Conservation (phyloP, 2,113 vertebrate species). For the Scophthalmus maximus region DNA sequence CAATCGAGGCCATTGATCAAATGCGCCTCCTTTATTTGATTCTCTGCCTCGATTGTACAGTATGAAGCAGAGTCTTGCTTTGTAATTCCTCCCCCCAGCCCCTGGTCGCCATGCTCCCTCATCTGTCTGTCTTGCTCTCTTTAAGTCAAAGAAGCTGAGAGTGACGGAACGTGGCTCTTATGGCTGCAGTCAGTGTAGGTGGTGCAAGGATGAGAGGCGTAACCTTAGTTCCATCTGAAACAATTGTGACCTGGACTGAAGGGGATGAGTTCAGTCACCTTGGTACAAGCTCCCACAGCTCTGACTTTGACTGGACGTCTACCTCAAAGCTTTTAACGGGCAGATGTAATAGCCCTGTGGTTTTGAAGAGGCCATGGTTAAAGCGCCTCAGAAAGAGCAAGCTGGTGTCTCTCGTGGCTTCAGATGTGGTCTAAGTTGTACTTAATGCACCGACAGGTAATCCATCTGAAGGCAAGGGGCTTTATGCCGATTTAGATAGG, state of each 20-base stretch:
- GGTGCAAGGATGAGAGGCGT: background rate
- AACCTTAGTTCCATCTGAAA: conserved; percentile 29
- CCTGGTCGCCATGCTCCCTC: background rate
- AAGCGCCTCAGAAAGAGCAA: conserved; percentile 69
- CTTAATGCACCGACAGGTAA: conserved; percentile 83
- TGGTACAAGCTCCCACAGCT: conserved; percentile 55
- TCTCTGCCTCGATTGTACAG: conserved; percentile 28
- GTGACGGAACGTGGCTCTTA: conserved; percentile 18
- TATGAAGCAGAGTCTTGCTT: conserved; percentile 24
- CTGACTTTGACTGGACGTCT: conserved; percentile 74
- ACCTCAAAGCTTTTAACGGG: conserved; percentile 81
- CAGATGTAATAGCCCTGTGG: conserved; percentile 80
- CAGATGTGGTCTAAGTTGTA: conserved; percentile 79
- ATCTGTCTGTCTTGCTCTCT: background rate
- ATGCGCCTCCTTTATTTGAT: conserved; percentile 57
- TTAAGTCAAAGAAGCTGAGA: background rate
- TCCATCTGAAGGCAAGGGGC: conserved; percentile 78
- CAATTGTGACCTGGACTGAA: conserved; percentile 40
- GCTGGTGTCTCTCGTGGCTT: conserved; percentile 76
- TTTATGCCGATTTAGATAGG: conserved; percentile 77
- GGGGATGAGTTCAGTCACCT: conserved; percentile 73
- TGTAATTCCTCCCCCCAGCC: conserved; percentile 3
- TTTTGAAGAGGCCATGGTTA: conserved; percentile 74
- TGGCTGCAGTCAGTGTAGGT: conserved; percentile 20
- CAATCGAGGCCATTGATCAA: conserved; percentile 75